These are phyloP conservation scores for Apodemus sylvaticus DNA, from an alignment of 2,113 vertebrate genomes.

Conservation along the genomic window DNA sequence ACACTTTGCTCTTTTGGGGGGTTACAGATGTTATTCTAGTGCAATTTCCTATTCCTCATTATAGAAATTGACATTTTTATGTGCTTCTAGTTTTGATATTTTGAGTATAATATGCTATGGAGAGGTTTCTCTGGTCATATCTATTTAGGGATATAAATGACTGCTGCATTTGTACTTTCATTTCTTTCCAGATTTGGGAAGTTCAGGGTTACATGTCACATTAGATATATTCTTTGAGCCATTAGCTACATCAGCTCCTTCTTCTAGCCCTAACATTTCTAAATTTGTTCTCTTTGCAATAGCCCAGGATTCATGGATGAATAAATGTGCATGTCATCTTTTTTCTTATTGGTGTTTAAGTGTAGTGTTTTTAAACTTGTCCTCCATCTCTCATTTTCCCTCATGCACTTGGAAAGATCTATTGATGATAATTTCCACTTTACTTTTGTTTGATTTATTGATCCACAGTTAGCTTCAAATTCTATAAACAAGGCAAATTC, in stretches of 20 bases:
- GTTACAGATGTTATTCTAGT: background rate
- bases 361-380: background rate
- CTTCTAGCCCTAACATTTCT: background rate
- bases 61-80: background rate
- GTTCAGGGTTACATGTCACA: background rate
- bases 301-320: background rate
- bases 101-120: background rate
- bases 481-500: background rate
- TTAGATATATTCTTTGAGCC: background rate
- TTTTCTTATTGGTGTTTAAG: background rate
- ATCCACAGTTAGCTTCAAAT: background rate
- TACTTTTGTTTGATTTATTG: background rate
- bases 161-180: background rate
- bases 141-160: background rate
- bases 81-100: background rate
- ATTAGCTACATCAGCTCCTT: background rate
- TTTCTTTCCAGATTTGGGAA: background rate
- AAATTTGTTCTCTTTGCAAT: background rate
- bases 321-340: background rate
- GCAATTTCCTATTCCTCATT: background rate
- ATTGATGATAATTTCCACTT: no score
- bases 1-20: background rate
- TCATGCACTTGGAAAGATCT: background rate
- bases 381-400: background rate
- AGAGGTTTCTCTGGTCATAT: background rate